phyloP scores from a whole-genome alignment of 2,888 invertebrate genomes.

The Drosophila setosimentum region DNA sequence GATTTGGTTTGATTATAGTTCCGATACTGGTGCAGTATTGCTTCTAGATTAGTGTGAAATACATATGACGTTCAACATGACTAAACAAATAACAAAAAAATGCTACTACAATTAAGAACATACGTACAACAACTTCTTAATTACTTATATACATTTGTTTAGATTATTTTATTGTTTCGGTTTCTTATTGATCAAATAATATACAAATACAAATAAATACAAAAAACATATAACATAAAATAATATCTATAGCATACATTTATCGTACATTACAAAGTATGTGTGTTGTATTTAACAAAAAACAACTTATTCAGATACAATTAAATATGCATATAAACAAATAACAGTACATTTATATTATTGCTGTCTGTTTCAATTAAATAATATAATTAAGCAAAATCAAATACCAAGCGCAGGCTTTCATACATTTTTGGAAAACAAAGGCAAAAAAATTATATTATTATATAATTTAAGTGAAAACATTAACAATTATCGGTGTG shows the following conservation, averaged over 20 bases:
- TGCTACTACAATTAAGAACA: conserved; percentile 1
- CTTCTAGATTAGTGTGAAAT: conserved; percentile 37
- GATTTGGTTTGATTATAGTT: conserved; percentile 5
- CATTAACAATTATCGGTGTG: conserved; percentile 68
- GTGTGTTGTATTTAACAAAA: conserved; percentile 31
- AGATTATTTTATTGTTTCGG: conserved; percentile 22
- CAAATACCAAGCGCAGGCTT: conserved; percentile 68
- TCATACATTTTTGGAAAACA: conserved; percentile 80
- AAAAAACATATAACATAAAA: conserved; percentile 21
- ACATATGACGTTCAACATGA: conserved; percentile 62
- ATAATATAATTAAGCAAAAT: conserved; percentile 35
- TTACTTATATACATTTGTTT: conserved; percentile 3
- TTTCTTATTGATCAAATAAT: conserved; percentile 40
- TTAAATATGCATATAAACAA: conserved; percentile 38
- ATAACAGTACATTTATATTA: conserved; percentile 18
- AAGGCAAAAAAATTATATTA: conserved; percentile 6
- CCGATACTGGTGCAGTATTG: conserved; percentile 27
- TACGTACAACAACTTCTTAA: conserved; percentile 22
- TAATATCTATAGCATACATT: conserved; percentile 33
- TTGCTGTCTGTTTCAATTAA: conserved; percentile 55
- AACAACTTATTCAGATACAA: conserved; percentile 18
- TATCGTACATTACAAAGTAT: conserved; percentile 25
- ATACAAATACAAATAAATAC: conserved; percentile 76
- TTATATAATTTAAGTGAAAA: conserved; percentile 51
- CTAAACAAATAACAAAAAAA: not conserved